phyloP scores from a whole-genome alignment of 2,797 vertebrate species.

The Lagocephalus sceleratus region DNA sequence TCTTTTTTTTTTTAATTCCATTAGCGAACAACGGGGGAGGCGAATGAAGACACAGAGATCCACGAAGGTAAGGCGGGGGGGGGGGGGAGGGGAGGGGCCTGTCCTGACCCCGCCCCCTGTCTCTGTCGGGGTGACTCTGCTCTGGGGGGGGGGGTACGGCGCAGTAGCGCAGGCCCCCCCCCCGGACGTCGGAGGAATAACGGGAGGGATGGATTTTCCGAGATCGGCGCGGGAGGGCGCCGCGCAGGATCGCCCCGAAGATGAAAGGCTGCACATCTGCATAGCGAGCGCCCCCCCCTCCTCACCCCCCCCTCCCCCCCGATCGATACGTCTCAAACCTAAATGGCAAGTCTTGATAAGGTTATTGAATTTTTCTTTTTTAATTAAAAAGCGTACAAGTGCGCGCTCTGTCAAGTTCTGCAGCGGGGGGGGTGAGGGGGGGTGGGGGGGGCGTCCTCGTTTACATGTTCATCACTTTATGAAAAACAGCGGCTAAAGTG shows the following conservation, averaged over 20 bases:
- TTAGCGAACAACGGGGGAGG: constrained; percentile 66
- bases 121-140: too few relatives aligned
- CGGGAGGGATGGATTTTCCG: constrained; percentile 57
- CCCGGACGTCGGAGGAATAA: too few relatives aligned
- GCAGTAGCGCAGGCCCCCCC: too few relatives aligned
- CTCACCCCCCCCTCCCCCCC: too few relatives aligned
- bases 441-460: constrained; percentile 33
- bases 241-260: constrained; percentile 52
- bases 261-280: constrained; percentile 70
- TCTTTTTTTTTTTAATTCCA: constrained; percentile 75
- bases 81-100: too few relatives aligned
- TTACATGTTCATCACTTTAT: constrained; percentile 44
- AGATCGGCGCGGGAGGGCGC: constrained; percentile 60
- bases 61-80: too few relatives aligned
- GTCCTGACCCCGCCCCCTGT: too few relatives aligned
- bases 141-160: too few relatives aligned
- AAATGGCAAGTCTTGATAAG: constrained; percentile 75
- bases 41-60: too few relatives aligned
- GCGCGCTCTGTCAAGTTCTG: constrained; percentile 52
- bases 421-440: constrained; percentile 6
- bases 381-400: constrained; percentile 74
- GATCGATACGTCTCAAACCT: constrained; percentile 71
- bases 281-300: constrained; percentile 55
- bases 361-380: constrained; percentile 74
- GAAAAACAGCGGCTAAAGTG: constrained; percentile 30